Evolutionary conservation across 1,140 invertebrate species (phyloP), one percentile per base, ranked within the genome.

Genomic region (Pseudomyrmex gracilis): DNA sequence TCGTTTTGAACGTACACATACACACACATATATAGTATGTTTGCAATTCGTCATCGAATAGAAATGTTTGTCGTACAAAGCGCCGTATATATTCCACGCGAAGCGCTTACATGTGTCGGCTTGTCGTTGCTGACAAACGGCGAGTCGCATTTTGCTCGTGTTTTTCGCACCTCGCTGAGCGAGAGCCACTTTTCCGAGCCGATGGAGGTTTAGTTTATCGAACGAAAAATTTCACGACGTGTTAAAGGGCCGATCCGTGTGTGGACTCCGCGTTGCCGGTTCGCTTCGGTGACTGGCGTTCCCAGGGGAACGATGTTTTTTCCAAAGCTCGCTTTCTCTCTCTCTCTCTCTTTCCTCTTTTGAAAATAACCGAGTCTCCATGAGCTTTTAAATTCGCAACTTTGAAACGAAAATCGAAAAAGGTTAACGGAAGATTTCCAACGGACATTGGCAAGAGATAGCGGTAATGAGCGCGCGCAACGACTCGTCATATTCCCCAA

Each of bases 161-260:
- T 15, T n/a, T 8, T 20, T 57, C 77, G 51, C 43, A 47, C 67
- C 8, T 71, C 55, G 15, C 1, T 58, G 15, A 67, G 47, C 45
- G 22, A 8, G 49, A 47, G 49, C 24, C 60, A 57, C 55, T 82
- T 85, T 85, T 85, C 84, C 51, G 12, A 85, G 24, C 49, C 17
- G 66, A 82, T 86, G 64, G 68, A 85, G 66, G 57, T 68, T 68
- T 78, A 63, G 53, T 78, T 77, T 70, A 58, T 47, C 45, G 53
- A 66, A 73, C 76, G 63, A 82, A 74, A 86, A 85, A 77, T 57
- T 66, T 83, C 63, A 57, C 58, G 58, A 64, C 20, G 61, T 66
- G 47, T 61, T 85, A 82, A 66, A 85, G 47, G 73, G 83, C 85
- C 80, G 17, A 53, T 12, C 55, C 24, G 45, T 58, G 10, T 68